Evolutionary conservation across 2,113 vertebrate genomes (phyloP).

Genomic region (Carollia perspicillata): DNA sequence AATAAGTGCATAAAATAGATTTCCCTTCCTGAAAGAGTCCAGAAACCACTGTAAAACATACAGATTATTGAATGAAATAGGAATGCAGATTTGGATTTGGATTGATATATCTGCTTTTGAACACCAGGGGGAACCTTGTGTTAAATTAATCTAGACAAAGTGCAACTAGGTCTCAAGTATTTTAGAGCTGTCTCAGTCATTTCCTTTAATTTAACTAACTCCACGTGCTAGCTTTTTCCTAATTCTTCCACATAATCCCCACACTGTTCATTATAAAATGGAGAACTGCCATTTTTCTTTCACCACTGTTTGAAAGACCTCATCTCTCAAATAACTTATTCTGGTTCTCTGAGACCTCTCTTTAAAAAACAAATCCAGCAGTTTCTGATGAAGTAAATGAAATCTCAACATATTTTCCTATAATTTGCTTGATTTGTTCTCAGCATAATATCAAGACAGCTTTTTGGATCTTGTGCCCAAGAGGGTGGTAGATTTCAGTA

Average conservation of each 20-base stretch:
- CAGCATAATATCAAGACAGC: not conserved
- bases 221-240: not conserved
- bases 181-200: not conserved
- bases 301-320: not conserved
- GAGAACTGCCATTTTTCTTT: not conserved
- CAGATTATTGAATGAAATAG: not conserved
- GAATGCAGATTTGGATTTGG: not conserved
- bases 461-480: not conserved
- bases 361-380: constrained; percentile 7
- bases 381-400: constrained; percentile 17
- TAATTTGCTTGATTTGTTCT: not conserved
- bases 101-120: not conserved
- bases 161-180: not conserved
- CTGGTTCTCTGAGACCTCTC: not conserved
- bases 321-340: not conserved
- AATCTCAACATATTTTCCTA: not conserved
- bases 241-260: not conserved
- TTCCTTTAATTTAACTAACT: not conserved
- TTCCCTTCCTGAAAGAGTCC: too few species aligned
- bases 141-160: not conserved
- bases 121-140: constrained; percentile 40
- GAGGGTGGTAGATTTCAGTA: not conserved
- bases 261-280: not conserved
- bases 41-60: too few species aligned
- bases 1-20: too few species aligned